Evolutionary conservation across 2,888 invertebrate species (phyloP), one percentile per base, ranked within the genome.

Genomic region (Rutpela maculata): DNA sequence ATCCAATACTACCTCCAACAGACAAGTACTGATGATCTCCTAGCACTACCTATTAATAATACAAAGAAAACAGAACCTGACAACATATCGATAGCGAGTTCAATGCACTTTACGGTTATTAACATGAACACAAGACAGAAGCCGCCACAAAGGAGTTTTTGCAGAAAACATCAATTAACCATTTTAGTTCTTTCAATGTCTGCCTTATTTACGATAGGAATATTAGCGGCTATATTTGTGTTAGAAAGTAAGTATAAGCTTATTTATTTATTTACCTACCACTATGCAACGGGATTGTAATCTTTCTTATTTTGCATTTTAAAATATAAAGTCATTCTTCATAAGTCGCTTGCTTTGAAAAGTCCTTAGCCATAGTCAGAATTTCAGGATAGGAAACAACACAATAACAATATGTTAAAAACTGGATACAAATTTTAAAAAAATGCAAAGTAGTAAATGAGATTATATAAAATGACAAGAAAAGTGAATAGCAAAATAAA

Each of bases 41-140:
- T 75, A 50, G 50, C 75, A 56, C 74, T 78, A 63, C 68, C 77
- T 19, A 60, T 62, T 38, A 76, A 68, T 69, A 74, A 71, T 65
- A 74, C 67, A 80, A 75, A 43, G 59, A 77, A 86, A 74, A 83
- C 81, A 88, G 92, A 91, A 84, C 90, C 90, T 72, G 96, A 96
- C 88, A 92, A 93, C 69, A 92, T 93, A 76, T 96, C 96, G 56
- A 91, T 96, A 78, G 96, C 96, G 71, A 96, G 96, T 90, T 96
- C 96, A 78, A 96, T 95, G 87, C 96, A 96, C 89, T 96, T 96
- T 88, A 96, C 96, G 12, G 95, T 96, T 74, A 95, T 96, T 78
- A 96, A 96, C 88, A 92, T 94, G 85, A 92, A 92, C 79, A 88
- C 89, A 69, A 92, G 93, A 87, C 90, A 91, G 59, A 83, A 83